Percentiles rank a stretch among this genome's conserved stretches.
Evolutionary conservation across 2,797 vertebrate species (phyloP).

Genomic region (Sebastes taczanowskii): DNA sequence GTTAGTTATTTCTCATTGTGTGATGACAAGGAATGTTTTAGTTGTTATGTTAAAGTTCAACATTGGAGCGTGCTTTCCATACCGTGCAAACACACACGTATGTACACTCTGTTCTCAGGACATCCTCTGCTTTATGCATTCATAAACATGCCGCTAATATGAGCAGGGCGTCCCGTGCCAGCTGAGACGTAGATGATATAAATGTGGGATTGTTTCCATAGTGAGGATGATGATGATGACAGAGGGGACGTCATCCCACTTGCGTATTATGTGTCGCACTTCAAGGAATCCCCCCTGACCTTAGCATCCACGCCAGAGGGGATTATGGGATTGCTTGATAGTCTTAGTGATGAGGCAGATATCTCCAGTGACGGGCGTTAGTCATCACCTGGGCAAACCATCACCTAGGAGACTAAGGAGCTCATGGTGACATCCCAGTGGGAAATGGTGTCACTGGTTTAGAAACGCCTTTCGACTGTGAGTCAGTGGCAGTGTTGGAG

Average conservation of each 20-base stretch:
- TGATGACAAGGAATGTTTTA: not conserved
- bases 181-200: not conserved
- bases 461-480: conserved; percentile 31
- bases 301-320: conserved; percentile 32
- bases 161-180: not conserved
- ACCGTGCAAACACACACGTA: not conserved
- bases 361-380: conserved; percentile 46
- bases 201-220: not conserved
- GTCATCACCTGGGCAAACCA: conserved; percentile 55
- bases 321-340: conserved; percentile 67
- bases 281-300: conserved; percentile 61
- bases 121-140: not conserved
- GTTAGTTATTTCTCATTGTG: not conserved
- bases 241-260: not conserved
- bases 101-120: not conserved
- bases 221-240: conserved; percentile 6
- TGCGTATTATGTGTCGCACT: not conserved
- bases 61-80: not conserved
- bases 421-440: conserved; percentile 44
- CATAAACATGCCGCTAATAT: not conserved
- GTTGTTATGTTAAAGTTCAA: not conserved
- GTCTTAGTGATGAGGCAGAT: conserved; percentile 48
- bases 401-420: conserved; percentile 67
- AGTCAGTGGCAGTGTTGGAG: conserved; percentile 34
- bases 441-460: conserved; percentile 50